Percentiles rank a stretch among this genome's conserved stretches.
phyloP scores from a whole-genome alignment of 2,797 vertebrate species.

The Sphenodon punctatus region DNA sequence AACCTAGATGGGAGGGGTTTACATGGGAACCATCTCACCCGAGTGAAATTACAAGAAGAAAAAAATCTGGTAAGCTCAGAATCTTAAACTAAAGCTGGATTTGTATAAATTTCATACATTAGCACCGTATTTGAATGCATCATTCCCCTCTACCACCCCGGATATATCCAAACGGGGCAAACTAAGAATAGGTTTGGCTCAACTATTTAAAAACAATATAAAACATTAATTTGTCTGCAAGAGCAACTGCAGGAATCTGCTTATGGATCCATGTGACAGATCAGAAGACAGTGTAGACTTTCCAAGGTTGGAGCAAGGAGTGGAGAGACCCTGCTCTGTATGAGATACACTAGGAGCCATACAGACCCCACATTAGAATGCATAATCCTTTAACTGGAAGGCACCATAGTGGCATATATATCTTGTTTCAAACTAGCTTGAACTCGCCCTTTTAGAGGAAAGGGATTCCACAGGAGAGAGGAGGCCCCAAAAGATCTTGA shows the following conservation, averaged over 20 bases:
- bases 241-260: neutral
- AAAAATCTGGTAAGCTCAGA: neutral
- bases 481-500: too few species aligned
- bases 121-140: neutral
- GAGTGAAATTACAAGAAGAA: neutral
- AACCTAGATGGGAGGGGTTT: neutral
- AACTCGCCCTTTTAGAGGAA: too few species aligned
- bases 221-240: neutral
- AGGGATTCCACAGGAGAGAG: too few species aligned
- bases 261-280: too few species aligned
- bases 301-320: neutral
- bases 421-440: neutral
- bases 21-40: neutral
- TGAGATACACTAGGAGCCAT: neutral
- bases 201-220: neutral
- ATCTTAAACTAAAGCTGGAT: neutral
- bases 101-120: neutral
- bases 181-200: rapidly evolving
- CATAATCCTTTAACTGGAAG: neutral
- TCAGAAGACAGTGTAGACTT: too few species aligned
- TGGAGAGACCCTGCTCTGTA: neutral
- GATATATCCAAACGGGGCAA: neutral
- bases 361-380: neutral
- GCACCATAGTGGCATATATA: neutral
- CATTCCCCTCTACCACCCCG: too few species aligned